These are phyloP conservation scores for Pseudomyrmex flavicornis DNA, from an alignment of 1,140 invertebrate species.

Conservation along the genomic window DNA sequence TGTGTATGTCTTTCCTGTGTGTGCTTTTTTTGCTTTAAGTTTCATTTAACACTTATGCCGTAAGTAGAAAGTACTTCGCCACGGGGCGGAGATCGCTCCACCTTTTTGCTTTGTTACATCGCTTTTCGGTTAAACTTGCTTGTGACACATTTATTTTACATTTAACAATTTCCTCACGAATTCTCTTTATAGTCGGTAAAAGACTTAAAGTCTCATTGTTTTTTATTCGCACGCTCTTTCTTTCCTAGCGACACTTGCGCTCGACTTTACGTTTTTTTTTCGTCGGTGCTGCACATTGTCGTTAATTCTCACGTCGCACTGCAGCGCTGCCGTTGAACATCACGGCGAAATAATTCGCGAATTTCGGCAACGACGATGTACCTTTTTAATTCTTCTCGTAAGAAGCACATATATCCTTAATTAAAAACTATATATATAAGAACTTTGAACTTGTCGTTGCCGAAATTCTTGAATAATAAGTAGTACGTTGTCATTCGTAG, in stretches of 20 bases:
- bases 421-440: constrained; percentile 17
- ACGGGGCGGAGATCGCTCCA: constrained; percentile 55
- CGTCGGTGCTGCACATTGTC: constrained; percentile 15
- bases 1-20: neutral
- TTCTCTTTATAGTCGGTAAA: constrained; percentile 37
- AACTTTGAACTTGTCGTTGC: neutral
- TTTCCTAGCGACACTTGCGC: neutral
- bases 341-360: constrained; percentile 6
- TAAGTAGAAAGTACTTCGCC: constrained; percentile 71
- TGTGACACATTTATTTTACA: constrained; percentile 59
- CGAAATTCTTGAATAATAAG: constrained; percentile 25
- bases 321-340: constrained; percentile 14
- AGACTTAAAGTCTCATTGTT: neutral
- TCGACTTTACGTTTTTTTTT: neutral
- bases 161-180: constrained; percentile 43
- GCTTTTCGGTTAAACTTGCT: constrained; percentile 51
- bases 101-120: constrained; percentile 43
- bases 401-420: neutral
- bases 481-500: neutral
- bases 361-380: constrained; percentile 5
- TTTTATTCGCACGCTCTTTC: constrained; percentile 22
- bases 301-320: constrained; percentile 22
- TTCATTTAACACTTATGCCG: constrained; percentile 67
- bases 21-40: constrained; percentile 33
- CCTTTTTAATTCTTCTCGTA: neutral